Base-by-base conservation (phyloP, 2,797 vertebrate genomes). In the Karalla daura region DNA sequence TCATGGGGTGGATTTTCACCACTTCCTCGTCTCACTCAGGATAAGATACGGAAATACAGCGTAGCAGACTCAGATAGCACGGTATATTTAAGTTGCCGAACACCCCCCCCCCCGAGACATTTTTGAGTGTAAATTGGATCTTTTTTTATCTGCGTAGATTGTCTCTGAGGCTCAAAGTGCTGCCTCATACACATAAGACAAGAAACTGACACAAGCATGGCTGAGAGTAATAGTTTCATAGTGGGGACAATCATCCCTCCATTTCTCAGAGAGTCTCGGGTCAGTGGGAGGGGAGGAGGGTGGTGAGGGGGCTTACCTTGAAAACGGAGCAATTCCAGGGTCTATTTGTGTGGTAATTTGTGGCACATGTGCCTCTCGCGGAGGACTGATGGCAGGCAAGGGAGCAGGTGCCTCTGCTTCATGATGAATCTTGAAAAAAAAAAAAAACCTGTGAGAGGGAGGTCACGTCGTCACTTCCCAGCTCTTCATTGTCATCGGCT, bases 291-390 rank as follows among this genome's bases (percentile, higher is more conserved):
- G 43, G 58, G 50, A 18, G n/a, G n/a, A n/a, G 54, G 75, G 74
- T 70, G 43, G 43, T 28, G 15, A 63, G 27, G 65, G 43, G 43
- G 58, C 47, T 17, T 10, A 30, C 63, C 66, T 68, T 32, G 60
- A 51, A 52, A 80, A 72, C 60, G 54, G 41, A 50, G 33, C 76
- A 70, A 71, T 85, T 68, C 66, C 71, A 69, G 44, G 17, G 23
- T 76, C 70, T 67, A 73, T 83, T 80, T 81, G 74, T 76, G 78
- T 66, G 64, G 58, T 77, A 55, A 84, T 64, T 80, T 45, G 44
- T 33, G n/a, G 24, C 70, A 63, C 45, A 61, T 55, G 46, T 66
- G 72, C 35, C 54, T 30, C 44, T 55, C 59, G 9, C 25, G 37
- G 59, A 55, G 54, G 50, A 62, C 52, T 54, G 52, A 39, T 35